phyloP scores from a whole-genome alignment of 1,140 invertebrate species.

The Gryllus bimaculatus region DNA sequence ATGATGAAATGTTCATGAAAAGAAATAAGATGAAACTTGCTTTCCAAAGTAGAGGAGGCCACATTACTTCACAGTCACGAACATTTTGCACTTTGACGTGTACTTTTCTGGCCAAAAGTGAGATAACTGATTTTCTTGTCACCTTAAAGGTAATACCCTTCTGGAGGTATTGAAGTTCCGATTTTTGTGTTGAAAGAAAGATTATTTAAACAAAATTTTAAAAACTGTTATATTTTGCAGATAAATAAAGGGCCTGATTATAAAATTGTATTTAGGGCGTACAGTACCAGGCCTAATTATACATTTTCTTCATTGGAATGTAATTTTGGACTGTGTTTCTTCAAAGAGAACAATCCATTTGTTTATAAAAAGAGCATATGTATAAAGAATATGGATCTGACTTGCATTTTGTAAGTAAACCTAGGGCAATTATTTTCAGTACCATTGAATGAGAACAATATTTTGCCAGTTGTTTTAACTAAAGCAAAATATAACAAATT shows the following conservation, averaged over 20 bases:
- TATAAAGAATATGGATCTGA: slow-evolving; percentile 32
- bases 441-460: not conserved
- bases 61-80: slow-evolving; percentile 24
- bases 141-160: slow-evolving; percentile 29
- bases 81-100: slow-evolving; percentile 9
- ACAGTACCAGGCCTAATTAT: slow-evolving; percentile 25
- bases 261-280: slow-evolving; percentile 30
- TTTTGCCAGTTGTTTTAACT: not conserved
- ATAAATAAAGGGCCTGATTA: slow-evolving; percentile 35
- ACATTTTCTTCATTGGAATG: slow-evolving; percentile 34
- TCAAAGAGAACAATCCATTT: slow-evolving; percentile 27
- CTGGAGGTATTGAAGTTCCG: not conserved
- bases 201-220: not conserved
- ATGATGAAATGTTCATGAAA: slow-evolving; percentile 25
- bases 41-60: slow-evolving; percentile 27
- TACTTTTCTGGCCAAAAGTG: slow-evolving; percentile 19
- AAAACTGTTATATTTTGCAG: slow-evolving; percentile 25
- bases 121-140: slow-evolving; percentile 21
- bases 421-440: not conserved
- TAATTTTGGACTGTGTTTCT: slow-evolving; percentile 37
- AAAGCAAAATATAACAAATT: not conserved
- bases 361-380: slow-evolving; percentile 29
- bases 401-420: slow-evolving; percentile 28
- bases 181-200: not conserved
- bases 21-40: slow-evolving; percentile 25